phyloP scores from a whole-genome alignment of 2,888 invertebrate genomes.

The Drosophila mulleri region DNA sequence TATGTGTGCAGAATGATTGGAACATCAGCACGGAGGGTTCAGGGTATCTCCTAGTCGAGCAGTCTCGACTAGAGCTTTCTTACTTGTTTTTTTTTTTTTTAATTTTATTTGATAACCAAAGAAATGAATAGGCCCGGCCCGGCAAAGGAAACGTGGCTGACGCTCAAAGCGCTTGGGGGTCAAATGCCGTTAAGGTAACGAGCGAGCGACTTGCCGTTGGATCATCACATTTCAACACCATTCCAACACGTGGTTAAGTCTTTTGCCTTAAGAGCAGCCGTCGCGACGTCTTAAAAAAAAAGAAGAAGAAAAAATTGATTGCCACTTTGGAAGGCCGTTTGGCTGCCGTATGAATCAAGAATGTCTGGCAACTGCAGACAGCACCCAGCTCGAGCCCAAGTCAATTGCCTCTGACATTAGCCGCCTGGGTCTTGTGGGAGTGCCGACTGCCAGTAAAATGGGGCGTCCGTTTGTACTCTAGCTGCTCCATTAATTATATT shows the following conservation, averaged over 20 bases:
- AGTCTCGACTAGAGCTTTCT: too few species aligned
- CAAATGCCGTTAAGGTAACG: constrained; percentile 78
- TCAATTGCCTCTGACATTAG: constrained; percentile 61
- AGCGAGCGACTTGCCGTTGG: constrained; percentile 62
- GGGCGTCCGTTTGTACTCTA: constrained; percentile 62
- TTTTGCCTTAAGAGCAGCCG: constrained; percentile 11
- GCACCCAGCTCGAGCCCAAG: constrained; percentile 15
- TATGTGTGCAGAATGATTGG: too few species aligned
- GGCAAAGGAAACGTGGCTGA: constrained; percentile 70
- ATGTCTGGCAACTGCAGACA: constrained; percentile 60
- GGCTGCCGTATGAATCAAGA: constrained; percentile 67
- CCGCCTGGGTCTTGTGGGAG: constrained; percentile 38
- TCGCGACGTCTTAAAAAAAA: constrained; percentile 14
- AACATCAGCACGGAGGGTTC: too few species aligned
- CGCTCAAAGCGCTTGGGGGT: constrained; percentile 69
- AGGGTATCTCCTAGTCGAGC: too few species aligned
- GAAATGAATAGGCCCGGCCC: constrained; percentile 66
- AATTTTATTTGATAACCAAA: constrained; percentile 63
- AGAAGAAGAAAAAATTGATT: constrained; percentile 61
- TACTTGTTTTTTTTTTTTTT: background rate
- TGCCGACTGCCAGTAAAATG: constrained; percentile 47
- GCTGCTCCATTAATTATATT: constrained; percentile 64
- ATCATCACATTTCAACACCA: constrained; percentile 65
- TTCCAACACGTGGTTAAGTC: constrained; percentile 45
- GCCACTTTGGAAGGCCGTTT: constrained; percentile 75